Evolutionary conservation across 1,140 invertebrate species (phyloP).

Genomic region (Pseudomyrmex pallidus): DNA sequence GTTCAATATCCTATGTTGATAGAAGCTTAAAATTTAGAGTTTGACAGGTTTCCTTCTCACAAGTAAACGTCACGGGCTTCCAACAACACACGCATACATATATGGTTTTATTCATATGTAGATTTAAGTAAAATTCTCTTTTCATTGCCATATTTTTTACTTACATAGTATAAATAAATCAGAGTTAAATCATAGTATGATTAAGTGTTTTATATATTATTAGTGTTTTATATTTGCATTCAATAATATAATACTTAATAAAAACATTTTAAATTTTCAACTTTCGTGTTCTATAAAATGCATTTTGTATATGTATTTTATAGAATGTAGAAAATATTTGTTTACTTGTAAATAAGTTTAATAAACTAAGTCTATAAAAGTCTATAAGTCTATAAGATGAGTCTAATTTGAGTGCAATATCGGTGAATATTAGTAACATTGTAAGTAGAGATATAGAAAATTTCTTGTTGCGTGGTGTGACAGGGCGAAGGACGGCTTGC

Average conservation of each 20-base stretch:
- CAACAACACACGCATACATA: neutral
- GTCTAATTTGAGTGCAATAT: neutral
- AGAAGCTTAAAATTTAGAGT: constrained; percentile 23
- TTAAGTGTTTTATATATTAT: too few species aligned
- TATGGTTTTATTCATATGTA: neutral
- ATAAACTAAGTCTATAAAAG: too few species aligned
- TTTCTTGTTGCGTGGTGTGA: constrained; percentile 12
- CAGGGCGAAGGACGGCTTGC: constrained; percentile 31
- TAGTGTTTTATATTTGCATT: too few species aligned
- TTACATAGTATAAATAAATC: neutral
- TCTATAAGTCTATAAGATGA: too few species aligned
- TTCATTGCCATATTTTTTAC: too few species aligned
- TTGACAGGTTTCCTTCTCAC: neutral
- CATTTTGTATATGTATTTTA: too few species aligned
- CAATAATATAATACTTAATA: too few species aligned
- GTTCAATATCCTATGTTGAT: neutral
- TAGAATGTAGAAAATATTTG: too few species aligned
- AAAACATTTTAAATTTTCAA: too few species aligned
- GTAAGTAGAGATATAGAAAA: constrained; percentile 1
- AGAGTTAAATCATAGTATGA: too few species aligned
- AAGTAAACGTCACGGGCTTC: neutral
- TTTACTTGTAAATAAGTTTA: too few species aligned
- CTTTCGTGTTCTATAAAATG: too few species aligned
- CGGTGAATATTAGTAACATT: neutral
- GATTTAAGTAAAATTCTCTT: neutral